Percentiles rank a stretch among this genome's conserved stretches.
Evolutionary conservation across 2,888 invertebrate genomes (phyloP).

Genomic region (Chrysomela aeneicollis): DNA sequence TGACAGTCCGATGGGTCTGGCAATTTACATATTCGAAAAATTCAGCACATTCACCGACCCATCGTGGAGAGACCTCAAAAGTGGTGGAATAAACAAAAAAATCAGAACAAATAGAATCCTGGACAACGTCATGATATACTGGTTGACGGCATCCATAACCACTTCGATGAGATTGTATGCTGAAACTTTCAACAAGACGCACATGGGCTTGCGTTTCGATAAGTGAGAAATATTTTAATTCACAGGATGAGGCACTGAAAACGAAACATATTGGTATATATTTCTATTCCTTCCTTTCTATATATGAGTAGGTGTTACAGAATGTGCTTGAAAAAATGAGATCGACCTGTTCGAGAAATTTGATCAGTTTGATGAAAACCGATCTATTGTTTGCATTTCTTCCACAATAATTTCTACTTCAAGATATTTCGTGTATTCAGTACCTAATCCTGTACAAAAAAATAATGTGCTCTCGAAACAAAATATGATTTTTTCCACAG

Average conservation of each 20-base stretch:
- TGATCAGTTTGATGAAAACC: too few species aligned
- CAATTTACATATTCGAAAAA: slow-evolving; percentile 90
- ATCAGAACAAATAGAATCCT: slow-evolving; percentile 76
- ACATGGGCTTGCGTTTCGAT: slow-evolving; percentile 9
- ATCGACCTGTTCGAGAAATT: too few species aligned
- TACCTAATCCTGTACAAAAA: too few species aligned
- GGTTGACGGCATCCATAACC: slow-evolving; percentile 76
- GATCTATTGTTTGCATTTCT: too few species aligned
- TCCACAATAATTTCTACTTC: too few species aligned
- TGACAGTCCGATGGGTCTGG: slow-evolving; percentile 85
- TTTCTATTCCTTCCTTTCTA: too few species aligned
- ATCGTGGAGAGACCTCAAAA: slow-evolving; percentile 61
- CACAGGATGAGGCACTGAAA: too few species aligned
- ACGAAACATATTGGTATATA: too few species aligned
- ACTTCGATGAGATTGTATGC: slow-evolving; percentile 79
- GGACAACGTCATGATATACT: slow-evolving; percentile 86
- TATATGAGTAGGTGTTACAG: too few species aligned
- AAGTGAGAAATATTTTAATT: slow-evolving; percentile 7
- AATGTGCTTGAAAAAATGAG: too few species aligned
- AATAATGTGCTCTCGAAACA: too few species aligned
- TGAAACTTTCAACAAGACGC: slow-evolving; percentile 63
- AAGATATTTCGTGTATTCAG: too few species aligned
- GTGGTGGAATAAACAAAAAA: slow-evolving; percentile 73
- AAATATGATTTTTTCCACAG: slow-evolving; percentile 63
- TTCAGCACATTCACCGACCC: slow-evolving; percentile 79